These are phyloP conservation scores for Melieria omissa DNA, from an alignment of 2,888 invertebrate species.

Conservation along the genomic window DNA sequence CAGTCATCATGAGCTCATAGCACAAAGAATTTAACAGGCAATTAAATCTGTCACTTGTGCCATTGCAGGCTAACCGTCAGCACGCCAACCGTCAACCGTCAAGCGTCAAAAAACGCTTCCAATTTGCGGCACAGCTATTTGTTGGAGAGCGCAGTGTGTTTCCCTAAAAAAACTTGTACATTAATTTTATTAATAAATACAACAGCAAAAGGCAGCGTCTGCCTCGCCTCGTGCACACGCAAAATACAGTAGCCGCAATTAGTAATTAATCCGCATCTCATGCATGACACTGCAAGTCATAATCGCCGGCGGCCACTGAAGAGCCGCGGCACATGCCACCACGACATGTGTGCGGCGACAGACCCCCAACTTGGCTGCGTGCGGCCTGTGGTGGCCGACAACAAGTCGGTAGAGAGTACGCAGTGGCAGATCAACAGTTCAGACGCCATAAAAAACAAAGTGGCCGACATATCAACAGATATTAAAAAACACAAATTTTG, in stretches of 20 bases:
- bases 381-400: not conserved
- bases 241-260: conserved; percentile 33
- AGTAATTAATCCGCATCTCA: conserved; percentile 41
- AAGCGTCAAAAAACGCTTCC: too few species aligned
- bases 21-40: conserved; percentile 38
- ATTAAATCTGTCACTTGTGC: conserved; percentile 38
- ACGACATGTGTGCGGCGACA: conserved; percentile 10
- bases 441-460: conserved; percentile 26
- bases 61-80: too few species aligned
- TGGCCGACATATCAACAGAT: not conserved
- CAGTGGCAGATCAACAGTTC: conserved; percentile 36
- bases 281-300: conserved; percentile 42
- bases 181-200: too few species aligned
- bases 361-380: conserved; percentile 18
- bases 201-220: not conserved
- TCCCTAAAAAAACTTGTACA: too few species aligned
- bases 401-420: conserved; percentile 16
- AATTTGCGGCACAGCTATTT: too few species aligned
- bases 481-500: too few species aligned
- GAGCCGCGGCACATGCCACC: not conserved
- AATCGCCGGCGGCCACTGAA: conserved; percentile 24
- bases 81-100: too few species aligned
- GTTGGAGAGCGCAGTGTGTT: too few species aligned
- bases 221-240: conserved; percentile 17
- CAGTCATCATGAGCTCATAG: conserved; percentile 25